Base-by-base conservation (phyloP, 2,113 vertebrate species). In the Argyrosomus japonicus region DNA sequence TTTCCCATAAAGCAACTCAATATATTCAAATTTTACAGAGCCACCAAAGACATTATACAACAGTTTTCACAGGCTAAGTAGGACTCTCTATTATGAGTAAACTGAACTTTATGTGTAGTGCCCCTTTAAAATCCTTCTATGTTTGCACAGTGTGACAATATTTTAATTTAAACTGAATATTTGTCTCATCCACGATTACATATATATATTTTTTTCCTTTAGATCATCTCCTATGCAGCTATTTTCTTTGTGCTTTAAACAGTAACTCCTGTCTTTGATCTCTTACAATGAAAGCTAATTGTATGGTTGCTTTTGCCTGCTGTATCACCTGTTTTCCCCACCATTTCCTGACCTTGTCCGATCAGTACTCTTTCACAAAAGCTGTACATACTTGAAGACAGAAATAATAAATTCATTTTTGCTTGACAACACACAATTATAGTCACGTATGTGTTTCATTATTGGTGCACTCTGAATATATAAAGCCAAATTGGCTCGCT, bases 311-410 rank as follows among this genome's bases (percentile, higher is more conserved):
- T 94, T 79, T 93, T 95, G 92, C 93, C 95, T 96, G 90, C 93
- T 94, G 88, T 93, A 92, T 85, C 95, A 89, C 75, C 85, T 54
- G 69, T 81, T 86, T 69, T 83, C 87, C 72, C 81, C 92, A 86
- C 85, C 91, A 75, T 92, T 93, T 84, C 85, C 89, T 92, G 93
- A 93, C 87, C 60, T 88, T 77, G 89, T 93, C 93, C 94, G 93
- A 93, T 57, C 0, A 90, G 90, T 93, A 94, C 88, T 92, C 88
- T 94, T 88, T 75, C 85, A 95, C 93, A 81, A 14, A 95, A 89
- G 94, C 74, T 97, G 96, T 98, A 96, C 75, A 95, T 96, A 92
- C 92, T 90, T 94, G 93, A 96, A 95, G 94, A 92, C 88, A 95
- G 91, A 95, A 95, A 97, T 95, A 97, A 91, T 91, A 92, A 93